These are phyloP conservation scores for Drosophila prolongata DNA, from an alignment of 2,888 invertebrate genomes.

Conservation along the genomic window DNA sequence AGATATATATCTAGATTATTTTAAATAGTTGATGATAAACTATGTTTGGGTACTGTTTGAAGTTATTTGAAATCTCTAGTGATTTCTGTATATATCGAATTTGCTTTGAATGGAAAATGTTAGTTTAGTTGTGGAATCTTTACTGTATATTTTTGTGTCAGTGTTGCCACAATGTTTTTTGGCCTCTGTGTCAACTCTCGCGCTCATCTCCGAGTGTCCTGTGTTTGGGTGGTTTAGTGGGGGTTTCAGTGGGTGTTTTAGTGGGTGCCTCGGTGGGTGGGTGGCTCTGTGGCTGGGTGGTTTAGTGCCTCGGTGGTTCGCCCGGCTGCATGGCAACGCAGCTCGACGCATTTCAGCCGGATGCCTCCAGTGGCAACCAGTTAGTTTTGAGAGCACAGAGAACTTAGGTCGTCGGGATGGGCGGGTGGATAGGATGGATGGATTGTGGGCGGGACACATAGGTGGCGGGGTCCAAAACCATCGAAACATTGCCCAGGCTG, in stretches of 20 bases:
- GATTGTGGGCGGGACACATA: conserved; percentile 12
- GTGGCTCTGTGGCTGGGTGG: conserved; percentile 19
- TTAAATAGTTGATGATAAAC: no score
- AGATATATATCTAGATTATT: no score
- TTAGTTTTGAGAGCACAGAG: conserved; percentile 30
- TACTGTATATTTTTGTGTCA: neutral
- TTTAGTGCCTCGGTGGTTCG: conserved; percentile 25
- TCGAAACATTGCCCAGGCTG: conserved; percentile 39
- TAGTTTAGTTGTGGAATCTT: no score
- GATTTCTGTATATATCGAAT: no score
- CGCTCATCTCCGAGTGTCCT: conserved; percentile 20
- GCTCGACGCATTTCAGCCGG: conserved; percentile 35
- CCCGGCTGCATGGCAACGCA: conserved; percentile 36
- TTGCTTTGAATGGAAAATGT: no score
- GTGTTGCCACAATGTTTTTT: neutral
- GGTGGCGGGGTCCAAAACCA: conserved; percentile 26
- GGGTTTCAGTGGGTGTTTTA: neutral
- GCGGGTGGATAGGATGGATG: neutral
- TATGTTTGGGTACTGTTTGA: neutral
- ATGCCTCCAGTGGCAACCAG: conserved; percentile 38
- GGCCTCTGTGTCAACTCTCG: conserved; percentile 9
- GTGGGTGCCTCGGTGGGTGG: conserved; percentile 1
- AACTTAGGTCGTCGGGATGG: conserved; percentile 8
- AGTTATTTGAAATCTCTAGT: no score
- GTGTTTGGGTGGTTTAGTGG: conserved; percentile 1